A percentile compares a stretch with the other conserved stretches of the same genome.
phyloP scores from a whole-genome alignment of 2,888 invertebrate species.

The Philopedon plagiatum region DNA sequence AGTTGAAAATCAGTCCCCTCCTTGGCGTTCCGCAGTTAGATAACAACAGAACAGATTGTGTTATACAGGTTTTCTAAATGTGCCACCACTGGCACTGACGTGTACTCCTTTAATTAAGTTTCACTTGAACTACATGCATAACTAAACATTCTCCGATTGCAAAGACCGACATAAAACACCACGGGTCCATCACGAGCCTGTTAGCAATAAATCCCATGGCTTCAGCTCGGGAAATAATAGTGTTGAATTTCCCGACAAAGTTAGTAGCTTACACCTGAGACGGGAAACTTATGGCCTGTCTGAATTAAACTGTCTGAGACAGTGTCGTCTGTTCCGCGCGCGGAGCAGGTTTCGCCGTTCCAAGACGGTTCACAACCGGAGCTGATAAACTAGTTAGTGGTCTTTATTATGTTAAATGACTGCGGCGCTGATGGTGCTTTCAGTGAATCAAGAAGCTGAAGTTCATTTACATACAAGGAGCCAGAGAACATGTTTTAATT shows the following conservation, averaged over 20 bases:
- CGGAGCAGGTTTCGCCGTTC: conserved; percentile 28
- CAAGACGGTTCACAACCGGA: conserved; percentile 36
- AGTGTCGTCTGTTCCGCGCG: conserved; percentile 46
- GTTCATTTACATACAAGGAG: neutral
- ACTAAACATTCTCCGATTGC: conserved; percentile 18
- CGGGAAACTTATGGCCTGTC: conserved; percentile 47
- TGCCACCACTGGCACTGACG: neutral
- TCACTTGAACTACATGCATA: neutral
- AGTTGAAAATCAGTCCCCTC: too few relatives aligned
- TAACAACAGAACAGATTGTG: too few relatives aligned
- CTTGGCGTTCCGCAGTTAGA: too few relatives aligned
- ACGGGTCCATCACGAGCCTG: conserved; percentile 35
- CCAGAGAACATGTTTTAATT: too few relatives aligned
- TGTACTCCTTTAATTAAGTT: neutral
- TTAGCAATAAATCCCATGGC: conserved; percentile 43
- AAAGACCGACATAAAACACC: conserved; percentile 14
- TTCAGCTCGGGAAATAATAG: conserved; percentile 42
- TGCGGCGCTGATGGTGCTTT: conserved; percentile 18
- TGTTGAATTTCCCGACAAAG: conserved; percentile 47
- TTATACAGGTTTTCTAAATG: too few relatives aligned
- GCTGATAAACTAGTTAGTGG: conserved; percentile 39
- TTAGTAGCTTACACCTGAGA: conserved; percentile 48
- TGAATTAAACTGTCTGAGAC: conserved; percentile 48
- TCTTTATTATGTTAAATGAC: conserved; percentile 35
- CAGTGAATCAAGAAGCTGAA: neutral